Conservation (phyloP, 2,113 vertebrate species). For the Xiphorhynchus elegans region DNA sequence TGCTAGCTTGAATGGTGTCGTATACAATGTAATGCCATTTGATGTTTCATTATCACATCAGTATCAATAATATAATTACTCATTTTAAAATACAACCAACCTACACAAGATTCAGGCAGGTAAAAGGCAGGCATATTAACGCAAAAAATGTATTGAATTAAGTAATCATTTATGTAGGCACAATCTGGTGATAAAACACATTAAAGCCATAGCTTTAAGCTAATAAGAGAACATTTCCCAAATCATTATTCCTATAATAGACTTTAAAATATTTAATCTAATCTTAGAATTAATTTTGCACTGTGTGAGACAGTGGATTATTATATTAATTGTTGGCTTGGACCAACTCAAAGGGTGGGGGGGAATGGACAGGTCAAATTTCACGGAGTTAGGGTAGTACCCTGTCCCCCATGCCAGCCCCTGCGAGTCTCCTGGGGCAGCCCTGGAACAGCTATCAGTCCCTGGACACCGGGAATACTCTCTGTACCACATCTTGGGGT, state of each 20-base stretch:
- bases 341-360: background rate
- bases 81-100: background rate
- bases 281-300: background rate
- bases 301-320: background rate
- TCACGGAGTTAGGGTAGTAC: background rate
- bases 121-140: background rate
- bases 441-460: background rate
- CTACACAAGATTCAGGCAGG: background rate
- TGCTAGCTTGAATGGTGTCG: background rate
- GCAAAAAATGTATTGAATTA: background rate
- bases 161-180: background rate
- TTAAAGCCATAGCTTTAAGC: background rate
- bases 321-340: background rate
- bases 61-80: background rate
- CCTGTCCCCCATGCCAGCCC: background rate
- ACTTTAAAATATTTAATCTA: conserved; percentile 6
- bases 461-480: background rate
- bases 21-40: background rate
- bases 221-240: background rate
- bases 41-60: background rate
- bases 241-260: background rate
- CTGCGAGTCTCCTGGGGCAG: background rate
- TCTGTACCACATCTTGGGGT: background rate
- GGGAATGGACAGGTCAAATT: background rate
- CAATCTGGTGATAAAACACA: background rate